Percentiles rank a stretch among this genome's conserved stretches.
These are phyloP conservation scores for Vidua macroura DNA, from an alignment of 2,113 vertebrate genomes.

Conservation along the genomic window DNA sequence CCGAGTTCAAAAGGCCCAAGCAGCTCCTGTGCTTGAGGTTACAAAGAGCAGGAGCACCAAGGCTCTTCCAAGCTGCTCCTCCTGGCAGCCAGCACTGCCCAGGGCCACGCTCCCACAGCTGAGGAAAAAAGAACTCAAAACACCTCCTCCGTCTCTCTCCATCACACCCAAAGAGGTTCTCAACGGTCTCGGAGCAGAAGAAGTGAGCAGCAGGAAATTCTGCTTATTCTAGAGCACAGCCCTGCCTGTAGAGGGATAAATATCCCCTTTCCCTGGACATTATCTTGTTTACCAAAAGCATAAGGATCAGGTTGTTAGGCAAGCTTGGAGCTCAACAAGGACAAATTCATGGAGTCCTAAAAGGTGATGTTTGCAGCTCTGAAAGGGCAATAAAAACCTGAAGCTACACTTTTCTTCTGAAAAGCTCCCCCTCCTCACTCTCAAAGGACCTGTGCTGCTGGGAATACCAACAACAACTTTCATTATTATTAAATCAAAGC, in stretches of 20 bases:
- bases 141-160: background rate
- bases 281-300: background rate
- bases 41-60: background rate
- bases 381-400: background rate
- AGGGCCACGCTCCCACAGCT: background rate
- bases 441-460: too few relatives aligned
- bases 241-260: background rate
- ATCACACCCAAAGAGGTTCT: background rate
- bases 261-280: background rate
- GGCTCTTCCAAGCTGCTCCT: background rate
- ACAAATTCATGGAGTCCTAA: background rate
- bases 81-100: background rate
- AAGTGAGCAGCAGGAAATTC: background rate
- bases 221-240: background rate
- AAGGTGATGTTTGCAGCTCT: background rate
- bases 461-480: background rate
- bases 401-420: background rate
- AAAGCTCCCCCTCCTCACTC: background rate
- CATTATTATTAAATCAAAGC: background rate
- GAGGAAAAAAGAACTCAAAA: background rate
- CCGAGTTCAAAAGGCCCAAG: background rate
- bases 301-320: background rate
- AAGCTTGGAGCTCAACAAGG: background rate
- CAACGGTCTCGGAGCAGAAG: background rate
- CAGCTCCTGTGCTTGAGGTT: background rate